A percentile compares a stretch with the other conserved stretches of the same genome.
Conservation (phyloP, 2,888 invertebrate genomes). For the Oscheius sp. region DNA sequence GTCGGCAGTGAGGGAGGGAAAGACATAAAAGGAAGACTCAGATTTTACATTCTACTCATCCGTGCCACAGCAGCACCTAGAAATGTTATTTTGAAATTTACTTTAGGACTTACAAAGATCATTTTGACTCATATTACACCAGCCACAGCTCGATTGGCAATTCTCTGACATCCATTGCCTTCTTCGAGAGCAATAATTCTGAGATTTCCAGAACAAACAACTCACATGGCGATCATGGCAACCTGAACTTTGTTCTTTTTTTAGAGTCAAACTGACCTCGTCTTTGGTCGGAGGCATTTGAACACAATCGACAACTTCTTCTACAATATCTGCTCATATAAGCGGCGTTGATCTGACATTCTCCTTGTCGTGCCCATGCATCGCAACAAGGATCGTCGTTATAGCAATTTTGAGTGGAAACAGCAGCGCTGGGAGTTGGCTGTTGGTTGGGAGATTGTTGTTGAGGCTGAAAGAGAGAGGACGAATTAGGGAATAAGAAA, state of each 20-base stretch:
- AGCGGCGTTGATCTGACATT: constrained; percentile 59
- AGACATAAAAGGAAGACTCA: neutral
- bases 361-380: constrained; percentile 59
- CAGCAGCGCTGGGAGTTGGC: constrained; percentile 21
- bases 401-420: constrained; percentile 59
- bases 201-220: constrained; percentile 63
- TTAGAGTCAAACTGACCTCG: constrained; percentile 35
- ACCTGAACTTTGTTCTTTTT: constrained; percentile 38
- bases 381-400: constrained; percentile 69
- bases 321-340: constrained; percentile 67
- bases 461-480: neutral
- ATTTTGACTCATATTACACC: constrained; percentile 60
- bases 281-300: constrained; percentile 40
- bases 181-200: constrained; percentile 63
- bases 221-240: constrained; percentile 67
- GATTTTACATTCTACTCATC: constrained; percentile 55
- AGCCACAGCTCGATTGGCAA: constrained; percentile 61
- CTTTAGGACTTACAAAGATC: too few species aligned
- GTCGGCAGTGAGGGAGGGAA: constrained; percentile 15
- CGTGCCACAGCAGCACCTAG: constrained; percentile 58
- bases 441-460: constrained; percentile 21
- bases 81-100: too few species aligned
- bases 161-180: constrained; percentile 66
- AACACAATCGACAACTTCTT: constrained; percentile 62
- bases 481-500: neutral